These are phyloP conservation scores for Oithona nana DNA, from an alignment of 2,888 invertebrate genomes.

Conservation along the genomic window DNA sequence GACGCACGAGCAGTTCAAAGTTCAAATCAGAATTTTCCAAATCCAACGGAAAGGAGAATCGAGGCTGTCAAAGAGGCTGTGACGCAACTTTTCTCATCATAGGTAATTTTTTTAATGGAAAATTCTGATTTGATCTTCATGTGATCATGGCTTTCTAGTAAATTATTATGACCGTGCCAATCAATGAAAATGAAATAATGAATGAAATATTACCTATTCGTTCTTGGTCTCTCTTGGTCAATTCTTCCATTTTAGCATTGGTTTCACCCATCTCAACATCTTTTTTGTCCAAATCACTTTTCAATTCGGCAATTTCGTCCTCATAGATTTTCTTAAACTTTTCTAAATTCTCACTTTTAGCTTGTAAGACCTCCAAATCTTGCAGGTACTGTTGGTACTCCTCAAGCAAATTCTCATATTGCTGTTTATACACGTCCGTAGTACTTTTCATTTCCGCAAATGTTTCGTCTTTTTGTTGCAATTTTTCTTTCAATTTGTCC, in stretches of 20 bases:
- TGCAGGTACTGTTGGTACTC: conserved; percentile 1
- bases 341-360: not conserved
- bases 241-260: not conserved
- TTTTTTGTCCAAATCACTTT: not conserved
- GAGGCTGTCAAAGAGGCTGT: no score
- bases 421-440: not conserved
- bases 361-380: not conserved
- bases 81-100: no score
- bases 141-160: no score
- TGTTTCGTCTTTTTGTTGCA: not conserved
- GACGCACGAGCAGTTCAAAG: no score
- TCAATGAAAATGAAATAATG: no score
- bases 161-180: no score
- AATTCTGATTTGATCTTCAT: no score
- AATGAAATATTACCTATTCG: no score
- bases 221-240: not conserved
- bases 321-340: not conserved
- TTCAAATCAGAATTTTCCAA: no score
- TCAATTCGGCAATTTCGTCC: not conserved
- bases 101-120: no score
- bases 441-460: not conserved
- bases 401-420: not conserved
- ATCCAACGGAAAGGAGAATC: no score
- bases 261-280: not conserved
- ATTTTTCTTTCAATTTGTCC: not conserved